Base-by-base conservation (phyloP, 2,888 invertebrate genomes). In the Tetranychus piercei region DNA sequence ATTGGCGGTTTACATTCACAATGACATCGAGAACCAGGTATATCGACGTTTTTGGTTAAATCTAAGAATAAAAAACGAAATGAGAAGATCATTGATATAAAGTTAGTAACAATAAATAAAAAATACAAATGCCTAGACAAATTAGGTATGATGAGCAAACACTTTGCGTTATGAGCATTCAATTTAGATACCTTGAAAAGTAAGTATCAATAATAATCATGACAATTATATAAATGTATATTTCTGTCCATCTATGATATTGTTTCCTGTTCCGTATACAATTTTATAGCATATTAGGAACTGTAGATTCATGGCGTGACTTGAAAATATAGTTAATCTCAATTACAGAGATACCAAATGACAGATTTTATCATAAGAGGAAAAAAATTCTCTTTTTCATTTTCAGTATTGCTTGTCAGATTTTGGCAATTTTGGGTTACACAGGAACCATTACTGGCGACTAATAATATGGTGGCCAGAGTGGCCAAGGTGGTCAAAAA, bases 1-100 rank as follows among this genome's bases (percentile, higher is more conserved):
- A 77, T 75, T 6, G 78, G 78, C 7, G 73, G 74, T 15, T 77
- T 73, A 45, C 79, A 79, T 23, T 77, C 75, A 67, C 78, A 78
- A 22, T 23, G 69, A 22, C 69, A 69, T 69, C 55, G 11, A 55
- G 55, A 9, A 15, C 55, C 11, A 55, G 55, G 9, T 55, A 55
- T 15, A 55, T 55, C 55, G 15, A 15, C 11, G 7, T 55, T 15
- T 55, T 55, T 55, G 15, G 55, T 55, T 55, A 7, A 15, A 55
- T 0, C 55, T 55, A 55, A 55, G 7, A 55, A 55, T 55, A 6
- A 6, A 55, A 55, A 55, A 7, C 11, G 3, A 15, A 55, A 55
- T 1, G 55, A 55, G 7, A 55, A 55, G 6, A 55, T 55, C 15
- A 55, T 55, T 55, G 6, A 55, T 55, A 2, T 55, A 55, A 55